phyloP scores from a whole-genome alignment of 2,797 vertebrate species.

The Chiloscyllium punctatum region DNA sequence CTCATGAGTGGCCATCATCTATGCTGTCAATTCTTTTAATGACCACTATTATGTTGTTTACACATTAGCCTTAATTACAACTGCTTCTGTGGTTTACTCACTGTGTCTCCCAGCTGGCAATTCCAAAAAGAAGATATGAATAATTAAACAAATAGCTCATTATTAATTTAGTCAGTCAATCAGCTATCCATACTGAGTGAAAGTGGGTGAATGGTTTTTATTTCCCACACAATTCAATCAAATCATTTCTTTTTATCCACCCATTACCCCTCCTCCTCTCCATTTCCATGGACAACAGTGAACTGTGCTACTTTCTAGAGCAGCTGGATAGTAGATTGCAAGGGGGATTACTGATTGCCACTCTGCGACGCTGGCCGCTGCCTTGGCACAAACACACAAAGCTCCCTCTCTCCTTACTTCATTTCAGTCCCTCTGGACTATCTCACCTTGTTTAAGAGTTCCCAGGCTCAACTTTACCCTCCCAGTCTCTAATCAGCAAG shows the following conservation, averaged over 20 bases:
- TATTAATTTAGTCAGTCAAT: background rate
- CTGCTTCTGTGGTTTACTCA: background rate
- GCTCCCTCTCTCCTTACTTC: no score
- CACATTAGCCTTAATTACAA: background rate
- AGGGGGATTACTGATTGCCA: no score
- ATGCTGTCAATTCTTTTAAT: background rate
- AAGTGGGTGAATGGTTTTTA: background rate
- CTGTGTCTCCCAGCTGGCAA: background rate
- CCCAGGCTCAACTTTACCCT: no score
- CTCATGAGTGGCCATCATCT: no score
- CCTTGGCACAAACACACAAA: no score
- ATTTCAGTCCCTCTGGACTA: no score
- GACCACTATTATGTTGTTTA: background rate
- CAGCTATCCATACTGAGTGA: background rate
- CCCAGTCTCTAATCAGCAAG: no score
- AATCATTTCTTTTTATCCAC: background rate
- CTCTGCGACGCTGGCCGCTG: no score
- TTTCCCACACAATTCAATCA: background rate
- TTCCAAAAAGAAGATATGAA: background rate
- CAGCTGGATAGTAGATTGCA: no score
- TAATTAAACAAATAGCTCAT: background rate
- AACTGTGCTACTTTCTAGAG: no score
- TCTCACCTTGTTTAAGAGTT: no score
- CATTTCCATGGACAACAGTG: background rate
- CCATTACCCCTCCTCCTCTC: background rate